A percentile compares a stretch with the other conserved stretches of the same genome.
Conservation (phyloP, 2,113 vertebrate genomes). For the Paramormyrops kingsleyae region DNA sequence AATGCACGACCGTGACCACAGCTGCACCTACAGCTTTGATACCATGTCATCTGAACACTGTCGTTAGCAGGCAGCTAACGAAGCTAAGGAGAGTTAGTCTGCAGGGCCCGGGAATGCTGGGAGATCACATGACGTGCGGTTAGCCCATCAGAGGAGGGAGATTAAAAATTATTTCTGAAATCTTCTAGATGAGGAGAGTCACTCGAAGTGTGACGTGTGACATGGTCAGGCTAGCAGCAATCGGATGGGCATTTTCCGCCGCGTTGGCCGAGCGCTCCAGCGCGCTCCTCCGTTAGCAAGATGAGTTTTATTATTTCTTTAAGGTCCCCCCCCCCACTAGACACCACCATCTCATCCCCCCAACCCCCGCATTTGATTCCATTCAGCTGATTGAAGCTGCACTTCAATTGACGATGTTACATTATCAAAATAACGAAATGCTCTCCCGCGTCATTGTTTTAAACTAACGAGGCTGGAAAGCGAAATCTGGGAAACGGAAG, state of each 20-base stretch:
- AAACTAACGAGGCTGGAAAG: constrained; percentile 22
- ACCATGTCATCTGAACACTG: neutral
- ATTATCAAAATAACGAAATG: constrained; percentile 37
- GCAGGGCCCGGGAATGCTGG: neutral
- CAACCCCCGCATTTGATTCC: constrained; percentile 26
- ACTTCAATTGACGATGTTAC: constrained; percentile 28
- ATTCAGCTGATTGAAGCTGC: constrained; percentile 29
- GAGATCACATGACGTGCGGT: neutral
- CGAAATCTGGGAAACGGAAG: neutral
- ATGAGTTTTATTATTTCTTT: constrained; percentile 41
- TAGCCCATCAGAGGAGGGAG: neutral
- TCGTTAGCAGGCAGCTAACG: neutral
- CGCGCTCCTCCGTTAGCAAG: constrained; percentile 39
- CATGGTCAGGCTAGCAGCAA: neutral
- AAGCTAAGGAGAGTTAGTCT: neutral
- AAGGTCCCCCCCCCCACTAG: constrained; percentile 13
- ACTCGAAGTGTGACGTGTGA: neutral
- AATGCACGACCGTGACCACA: neutral
- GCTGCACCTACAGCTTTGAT: neutral
- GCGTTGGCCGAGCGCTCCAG: too few species aligned
- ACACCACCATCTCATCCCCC: neutral
- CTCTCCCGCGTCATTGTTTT: constrained; percentile 31
- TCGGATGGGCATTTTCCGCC: neutral
- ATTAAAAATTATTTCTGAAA: neutral
- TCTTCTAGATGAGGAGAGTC: neutral